These are phyloP conservation scores for Oncopeltus fasciatus DNA, from an alignment of 1,140 invertebrate species.

Conservation along the genomic window DNA sequence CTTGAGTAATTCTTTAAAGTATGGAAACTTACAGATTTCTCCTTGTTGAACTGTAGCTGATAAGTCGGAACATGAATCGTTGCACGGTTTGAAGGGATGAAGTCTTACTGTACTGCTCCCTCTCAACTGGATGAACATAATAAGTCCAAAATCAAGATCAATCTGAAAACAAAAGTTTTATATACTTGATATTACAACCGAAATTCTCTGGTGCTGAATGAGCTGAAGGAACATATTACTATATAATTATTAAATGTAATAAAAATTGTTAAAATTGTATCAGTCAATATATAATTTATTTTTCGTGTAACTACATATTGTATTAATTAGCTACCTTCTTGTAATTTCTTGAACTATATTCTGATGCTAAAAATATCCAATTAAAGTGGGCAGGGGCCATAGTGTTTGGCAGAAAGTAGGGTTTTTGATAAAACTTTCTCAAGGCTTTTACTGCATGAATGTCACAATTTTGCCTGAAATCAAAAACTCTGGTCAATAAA, in stretches of 20 bases:
- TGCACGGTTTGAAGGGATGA: constrained; percentile 51
- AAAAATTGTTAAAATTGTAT: no score
- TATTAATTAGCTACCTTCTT: constrained; percentile 37
- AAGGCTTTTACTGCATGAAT: constrained; percentile 56
- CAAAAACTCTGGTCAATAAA: no score
- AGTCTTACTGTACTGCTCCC: constrained; percentile 50
- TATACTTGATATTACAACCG: no score
- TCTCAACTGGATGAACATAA: constrained; percentile 57
- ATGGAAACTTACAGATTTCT: constrained; percentile 43
- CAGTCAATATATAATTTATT: no score
- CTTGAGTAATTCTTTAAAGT: no score
- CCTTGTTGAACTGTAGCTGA: constrained; percentile 48
- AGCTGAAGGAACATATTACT: no score
- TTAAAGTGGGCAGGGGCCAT: constrained; percentile 62
- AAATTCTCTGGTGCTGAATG: no score
- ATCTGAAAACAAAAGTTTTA: constrained; percentile 34
- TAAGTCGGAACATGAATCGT: constrained; percentile 47
- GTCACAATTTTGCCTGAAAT: constrained; percentile 62
- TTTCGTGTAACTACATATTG: no score
- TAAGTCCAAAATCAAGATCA: constrained; percentile 48
- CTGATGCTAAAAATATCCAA: constrained; percentile 63
- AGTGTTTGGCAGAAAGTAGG: constrained; percentile 58
- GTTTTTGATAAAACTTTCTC: constrained; percentile 50
- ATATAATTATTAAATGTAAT: no score
- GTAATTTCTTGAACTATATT: constrained; percentile 54